A percentile compares a stretch with the other conserved stretches of the same genome.
These are phyloP conservation scores for Drosophila aff. DNA, from an alignment of 1,140 invertebrate genomes.

Conservation along the genomic window DNA sequence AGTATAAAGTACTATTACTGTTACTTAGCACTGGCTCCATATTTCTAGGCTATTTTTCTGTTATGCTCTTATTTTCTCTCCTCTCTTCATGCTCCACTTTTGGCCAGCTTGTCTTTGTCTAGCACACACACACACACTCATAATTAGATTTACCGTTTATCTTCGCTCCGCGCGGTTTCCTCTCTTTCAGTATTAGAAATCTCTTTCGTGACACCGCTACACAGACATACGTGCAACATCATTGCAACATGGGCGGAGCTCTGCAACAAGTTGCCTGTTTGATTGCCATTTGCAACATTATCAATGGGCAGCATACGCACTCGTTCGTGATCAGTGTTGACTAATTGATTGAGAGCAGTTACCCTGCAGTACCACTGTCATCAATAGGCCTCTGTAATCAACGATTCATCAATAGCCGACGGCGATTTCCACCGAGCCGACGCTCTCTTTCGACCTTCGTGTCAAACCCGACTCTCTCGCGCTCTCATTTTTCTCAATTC, in stretches of 20 bases:
- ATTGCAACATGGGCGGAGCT: conserved; percentile 39
- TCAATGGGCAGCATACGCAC: conserved; percentile 15
- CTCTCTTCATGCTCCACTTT: background rate
- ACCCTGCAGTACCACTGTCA: too few relatives aligned
- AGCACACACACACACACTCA: conserved; percentile 23
- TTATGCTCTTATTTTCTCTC: background rate
- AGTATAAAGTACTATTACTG: background rate
- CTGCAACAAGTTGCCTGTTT: conserved; percentile 34
- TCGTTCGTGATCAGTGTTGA: background rate
- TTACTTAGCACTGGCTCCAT: background rate
- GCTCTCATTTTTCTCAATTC: too few relatives aligned
- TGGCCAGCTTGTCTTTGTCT: background rate
- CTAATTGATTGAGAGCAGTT: background rate
- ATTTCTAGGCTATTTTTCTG: background rate
- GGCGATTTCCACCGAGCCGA: too few relatives aligned
- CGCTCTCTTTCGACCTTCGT: too few relatives aligned
- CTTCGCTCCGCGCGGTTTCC: background rate
- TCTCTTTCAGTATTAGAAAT: conserved; percentile 19
- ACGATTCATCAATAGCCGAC: too few relatives aligned
- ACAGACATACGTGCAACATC: conserved; percentile 12
- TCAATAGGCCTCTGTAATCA: too few relatives aligned
- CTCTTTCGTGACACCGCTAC: conserved; percentile 42
- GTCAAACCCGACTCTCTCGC: too few relatives aligned
- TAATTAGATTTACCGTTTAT: conserved; percentile 68
- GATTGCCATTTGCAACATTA: conserved; percentile 54